Percentiles rank a stretch among this genome's conserved stretches.
Conservation (phyloP, 2,888 invertebrate species). For the Drepanosiphum platanoidis region DNA sequence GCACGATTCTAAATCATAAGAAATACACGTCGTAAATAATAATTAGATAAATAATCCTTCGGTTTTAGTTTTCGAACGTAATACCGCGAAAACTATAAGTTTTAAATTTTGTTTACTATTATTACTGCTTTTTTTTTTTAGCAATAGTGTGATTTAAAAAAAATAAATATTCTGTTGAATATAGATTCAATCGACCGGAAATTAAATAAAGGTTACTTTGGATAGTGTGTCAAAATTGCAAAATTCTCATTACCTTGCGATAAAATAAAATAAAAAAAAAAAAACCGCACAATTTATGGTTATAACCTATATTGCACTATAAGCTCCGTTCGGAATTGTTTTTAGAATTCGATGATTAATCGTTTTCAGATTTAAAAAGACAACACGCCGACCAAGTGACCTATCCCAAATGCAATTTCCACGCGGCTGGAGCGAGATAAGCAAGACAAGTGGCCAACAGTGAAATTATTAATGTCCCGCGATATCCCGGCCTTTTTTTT, state of each 20-base stretch:
- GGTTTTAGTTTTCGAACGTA: not conserved
- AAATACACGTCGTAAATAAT: not conserved
- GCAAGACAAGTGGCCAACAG: slow-evolving; percentile 11
- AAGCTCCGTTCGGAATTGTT: slow-evolving; percentile 16
- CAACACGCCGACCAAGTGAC: slow-evolving; percentile 16
- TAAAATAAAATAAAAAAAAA: slow-evolving; percentile 8
- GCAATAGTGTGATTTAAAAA: not conserved
- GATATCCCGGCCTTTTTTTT: slow-evolving; percentile 25
- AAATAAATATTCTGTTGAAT: not conserved
- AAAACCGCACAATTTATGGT: slow-evolving; percentile 16
- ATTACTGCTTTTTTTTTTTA: not conserved
- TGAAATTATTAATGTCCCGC: slow-evolving; percentile 50
- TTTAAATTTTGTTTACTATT: not conserved
- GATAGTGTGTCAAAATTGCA: slow-evolving; percentile 21
- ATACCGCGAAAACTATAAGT: not conserved
- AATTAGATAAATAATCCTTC: not conserved
- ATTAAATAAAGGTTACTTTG: slow-evolving; percentile 12
- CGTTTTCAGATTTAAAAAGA: slow-evolving; percentile 36
- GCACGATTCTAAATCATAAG: not conserved
- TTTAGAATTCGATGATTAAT: slow-evolving; percentile 50
- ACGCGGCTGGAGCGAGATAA: slow-evolving; percentile 34
- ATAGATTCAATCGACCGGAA: slow-evolving; percentile 30
- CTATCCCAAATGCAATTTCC: slow-evolving; percentile 39
- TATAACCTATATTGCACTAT: not conserved
- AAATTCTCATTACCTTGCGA: slow-evolving; percentile 34